Conservation (phyloP, 2,797 vertebrate genomes). For the Pseudopleuronectes americanus region DNA sequence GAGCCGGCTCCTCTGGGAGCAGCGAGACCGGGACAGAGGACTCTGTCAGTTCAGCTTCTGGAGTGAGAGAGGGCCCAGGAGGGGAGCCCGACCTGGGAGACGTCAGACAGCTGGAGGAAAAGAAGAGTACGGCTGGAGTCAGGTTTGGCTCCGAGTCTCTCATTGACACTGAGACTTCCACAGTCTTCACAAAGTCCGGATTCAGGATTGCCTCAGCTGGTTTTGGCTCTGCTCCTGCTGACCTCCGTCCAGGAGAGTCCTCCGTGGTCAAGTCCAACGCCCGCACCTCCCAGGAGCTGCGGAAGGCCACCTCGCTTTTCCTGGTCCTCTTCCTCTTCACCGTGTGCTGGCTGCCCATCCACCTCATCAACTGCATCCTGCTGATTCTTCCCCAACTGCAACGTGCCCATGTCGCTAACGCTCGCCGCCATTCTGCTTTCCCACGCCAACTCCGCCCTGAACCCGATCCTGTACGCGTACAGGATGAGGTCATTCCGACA, state of each 20-base stretch:
- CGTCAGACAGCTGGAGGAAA: background rate
- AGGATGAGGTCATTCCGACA: constrained; percentile 86
- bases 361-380: constrained; percentile 86
- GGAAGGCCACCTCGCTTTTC: constrained; percentile 87
- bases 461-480: constrained; percentile 89
- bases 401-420: constrained; percentile 62
- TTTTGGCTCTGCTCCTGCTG: background rate
- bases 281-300: constrained; percentile 81
- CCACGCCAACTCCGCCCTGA: constrained; percentile 89
- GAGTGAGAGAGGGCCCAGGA: background rate
- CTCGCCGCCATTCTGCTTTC: constrained; percentile 86
- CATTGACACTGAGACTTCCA: constrained; percentile 5
- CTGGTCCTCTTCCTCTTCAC: constrained; percentile 89
- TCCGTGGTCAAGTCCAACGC: background rate
- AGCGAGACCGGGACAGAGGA: background rate
- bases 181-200: background rate
- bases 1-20: background rate
- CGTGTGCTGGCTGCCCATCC: constrained; percentile 90
- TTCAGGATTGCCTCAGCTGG: background rate
- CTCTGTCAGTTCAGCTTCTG: background rate
- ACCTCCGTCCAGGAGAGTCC: background rate
- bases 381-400: constrained; percentile 73
- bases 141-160: background rate
- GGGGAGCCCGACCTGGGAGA: background rate
- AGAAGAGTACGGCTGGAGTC: background rate